Conservation (phyloP, 2,113 vertebrate genomes). For the Brachirus orientalis region DNA sequence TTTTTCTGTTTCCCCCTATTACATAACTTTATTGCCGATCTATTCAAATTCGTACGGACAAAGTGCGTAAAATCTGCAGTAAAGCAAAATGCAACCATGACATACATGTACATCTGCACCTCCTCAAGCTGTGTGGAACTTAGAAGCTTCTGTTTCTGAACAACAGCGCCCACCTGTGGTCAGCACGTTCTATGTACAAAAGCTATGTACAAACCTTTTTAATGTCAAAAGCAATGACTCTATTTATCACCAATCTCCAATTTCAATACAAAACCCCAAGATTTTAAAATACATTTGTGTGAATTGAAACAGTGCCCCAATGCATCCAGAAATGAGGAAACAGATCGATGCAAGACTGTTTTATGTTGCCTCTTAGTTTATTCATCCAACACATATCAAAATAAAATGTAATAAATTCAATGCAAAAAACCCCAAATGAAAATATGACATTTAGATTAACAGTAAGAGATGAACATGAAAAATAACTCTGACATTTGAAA, state of each 20-base stretch:
- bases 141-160: conserved; percentile 21
- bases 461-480: neutral
- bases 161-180: conserved; percentile 65
- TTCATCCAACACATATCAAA: neutral
- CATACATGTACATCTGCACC: conserved; percentile 35
- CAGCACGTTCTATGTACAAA: neutral
- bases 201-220: neutral
- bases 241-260: too few species aligned
- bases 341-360: neutral
- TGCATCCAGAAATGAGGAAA: neutral
- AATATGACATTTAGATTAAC: neutral
- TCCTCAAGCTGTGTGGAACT: neutral
- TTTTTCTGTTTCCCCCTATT: conserved; percentile 12
- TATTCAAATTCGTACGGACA: conserved; percentile 32
- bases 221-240: neutral
- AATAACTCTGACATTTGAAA: neutral
- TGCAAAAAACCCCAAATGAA: neutral
- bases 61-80: conserved; percentile 20
- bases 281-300: conserved; percentile 20
- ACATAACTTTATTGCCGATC: conserved; percentile 51
- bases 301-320: neutral
- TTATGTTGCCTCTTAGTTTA: conserved; percentile 9
- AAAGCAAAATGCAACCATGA: conserved; percentile 41
- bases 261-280: too few species aligned
- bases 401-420: neutral